Base-by-base conservation (phyloP, 2,888 invertebrate genomes). In the Escarpia spicata region DNA sequence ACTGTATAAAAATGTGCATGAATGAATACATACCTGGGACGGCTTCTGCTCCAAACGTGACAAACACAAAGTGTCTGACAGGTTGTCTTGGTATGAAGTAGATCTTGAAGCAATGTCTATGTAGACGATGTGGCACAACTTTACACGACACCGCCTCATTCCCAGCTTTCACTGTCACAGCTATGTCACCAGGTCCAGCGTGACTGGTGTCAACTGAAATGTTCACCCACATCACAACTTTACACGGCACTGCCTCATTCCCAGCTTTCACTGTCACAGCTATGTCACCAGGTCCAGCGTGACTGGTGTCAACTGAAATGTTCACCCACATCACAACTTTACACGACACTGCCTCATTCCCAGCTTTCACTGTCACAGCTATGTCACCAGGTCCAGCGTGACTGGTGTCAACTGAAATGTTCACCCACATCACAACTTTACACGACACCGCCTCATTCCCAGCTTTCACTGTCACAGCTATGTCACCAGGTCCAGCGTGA, bases 251-350 rank as follows among this genome's bases (percentile, higher is more conserved):
- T 75, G 92, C 92, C 97, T 99, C 99, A 95, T 98, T 98, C n/a
- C 99, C 99, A 95, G 98, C 99, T 0, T 99, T 99, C 0, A 99
- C 99, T 93, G 99, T 99, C 92, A 99, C 99, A 97, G 99, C 99
- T 95, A 95, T 92, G 31, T 95, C 94, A 31, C 95, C 95, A 2
- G 89, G 92, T 1, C 95, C 99, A 93, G 97, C 97, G 90, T 97
- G 97, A 94, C 97, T 97, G 93, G 98, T 98, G 95, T 98, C 98
- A 95, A 98, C 98, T 94, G 93, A 43, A 92, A 91, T 44, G 75
- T 75, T 75, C 75, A 75, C 75, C 75, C 52, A 92, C 43, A 12
- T 44, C 96, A 99, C 98, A 96, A 99, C 98, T 0, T 99, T 99
- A 97, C 99, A 99, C 19, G 99, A 99, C 26, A 99, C 99, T 75